Base-by-base conservation (phyloP, 2,797 vertebrate genomes). In the Momotus momota region DNA sequence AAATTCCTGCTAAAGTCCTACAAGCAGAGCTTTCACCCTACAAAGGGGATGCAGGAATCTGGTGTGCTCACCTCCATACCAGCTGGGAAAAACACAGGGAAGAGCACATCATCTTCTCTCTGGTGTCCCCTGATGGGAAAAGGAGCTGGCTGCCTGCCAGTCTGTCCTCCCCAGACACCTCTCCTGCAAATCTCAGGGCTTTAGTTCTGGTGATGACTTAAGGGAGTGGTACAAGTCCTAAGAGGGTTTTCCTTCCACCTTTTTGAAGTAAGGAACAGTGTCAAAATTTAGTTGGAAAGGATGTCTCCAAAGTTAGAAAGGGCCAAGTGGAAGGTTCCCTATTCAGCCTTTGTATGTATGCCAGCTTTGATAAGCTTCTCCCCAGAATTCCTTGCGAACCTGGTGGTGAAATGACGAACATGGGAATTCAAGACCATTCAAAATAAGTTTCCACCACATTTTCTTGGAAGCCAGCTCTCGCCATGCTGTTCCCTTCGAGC, bases 1-100 rank as follows among this genome's bases (percentile, higher is more conserved):
- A 26, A 43, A 83, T 43, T 86, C 29, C 69, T 64, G 77, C 41
- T 88, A 25, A 90, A 71, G 26, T 75, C n/a, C 64, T 64, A 1
- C 1, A 2, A 80, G 41, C 14, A 33, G 38, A 74, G 22, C 35
- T 51, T 86, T 45, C 29, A 29, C 64, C n/a, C n/a, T 79, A 6
- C 14, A 18, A 48, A 80, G 17, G 19, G 26, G 20, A 14, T 41
- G n/a, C 20, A 41, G n/a, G 64, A 58, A 25, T 38, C 31, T 2
- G 0, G 20, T 51, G 3, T 0, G 1, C 16, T 33, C 43, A 9
- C 57, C 40, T 49, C 31, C 25, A 17, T 29, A 19, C 4, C 38
- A n/a, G 33, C 71, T 85, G 57, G 62, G 57, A 71, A 81, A 29
- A 14, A 41, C 61, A 10, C 9, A 65, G 49, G 23, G 69, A n/a